Evolutionary conservation across 1,140 invertebrate genomes (phyloP).

Genomic region (Muscidifurax raptorellus): DNA sequence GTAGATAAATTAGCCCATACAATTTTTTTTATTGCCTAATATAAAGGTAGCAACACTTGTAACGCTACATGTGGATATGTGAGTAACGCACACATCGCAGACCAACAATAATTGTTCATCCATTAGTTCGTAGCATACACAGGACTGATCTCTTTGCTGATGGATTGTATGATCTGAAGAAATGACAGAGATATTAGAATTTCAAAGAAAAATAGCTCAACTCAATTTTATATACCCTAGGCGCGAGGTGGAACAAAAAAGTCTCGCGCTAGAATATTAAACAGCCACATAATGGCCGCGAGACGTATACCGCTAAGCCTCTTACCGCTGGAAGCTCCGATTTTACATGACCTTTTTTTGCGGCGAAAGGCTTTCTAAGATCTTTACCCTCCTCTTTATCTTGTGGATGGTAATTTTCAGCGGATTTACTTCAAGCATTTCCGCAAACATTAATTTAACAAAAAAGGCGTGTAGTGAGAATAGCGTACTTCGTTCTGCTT

Average conservation of each 20-base stretch:
- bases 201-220: background rate
- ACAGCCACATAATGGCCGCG: conserved; percentile 13
- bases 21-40: background rate
- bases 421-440: background rate
- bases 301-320: conserved; percentile 14
- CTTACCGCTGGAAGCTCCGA: conserved; percentile 3
- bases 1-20: too few relatives aligned
- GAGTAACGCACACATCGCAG: background rate
- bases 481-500: too few relatives aligned
- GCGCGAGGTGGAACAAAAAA: background rate
- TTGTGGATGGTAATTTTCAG: background rate
- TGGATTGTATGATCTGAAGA: background rate
- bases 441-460: background rate
- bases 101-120: background rate
- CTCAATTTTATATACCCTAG: background rate
- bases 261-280: conserved; percentile 22
- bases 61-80: background rate
- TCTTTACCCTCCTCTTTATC: background rate
- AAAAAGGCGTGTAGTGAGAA: background rate
- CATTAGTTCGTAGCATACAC: background rate
- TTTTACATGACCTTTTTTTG: conserved; percentile 29
- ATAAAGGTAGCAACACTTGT: background rate
- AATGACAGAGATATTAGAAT: background rate
- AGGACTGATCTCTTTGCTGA: background rate
- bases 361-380: conserved; percentile 3